These are phyloP conservation scores for Emys orbicularis DNA, from an alignment of 2,797 vertebrate genomes.

Conservation along the genomic window DNA sequence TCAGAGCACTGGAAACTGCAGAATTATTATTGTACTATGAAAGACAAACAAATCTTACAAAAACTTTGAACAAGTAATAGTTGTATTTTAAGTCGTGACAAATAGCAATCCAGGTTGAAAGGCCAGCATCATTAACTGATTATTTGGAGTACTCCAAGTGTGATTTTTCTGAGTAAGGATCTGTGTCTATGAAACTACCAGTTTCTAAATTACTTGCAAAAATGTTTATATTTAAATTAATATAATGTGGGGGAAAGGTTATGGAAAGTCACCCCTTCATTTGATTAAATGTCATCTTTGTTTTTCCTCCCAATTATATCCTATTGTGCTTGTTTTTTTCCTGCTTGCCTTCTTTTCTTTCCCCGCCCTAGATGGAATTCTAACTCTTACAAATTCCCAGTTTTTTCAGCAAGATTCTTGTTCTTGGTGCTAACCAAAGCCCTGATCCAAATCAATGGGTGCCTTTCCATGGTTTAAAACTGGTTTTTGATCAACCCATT, in stretches of 20 bases:
- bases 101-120: background rate
- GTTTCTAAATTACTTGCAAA: background rate
- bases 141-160: background rate
- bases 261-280: background rate
- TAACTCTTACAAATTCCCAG: background rate
- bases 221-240: background rate
- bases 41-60: background rate
- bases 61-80: background rate
- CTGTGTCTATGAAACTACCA: background rate
- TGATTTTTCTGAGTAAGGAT: background rate
- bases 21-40: background rate
- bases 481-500: background rate
- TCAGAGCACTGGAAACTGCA: background rate
- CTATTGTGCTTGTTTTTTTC: background rate
- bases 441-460: no score
- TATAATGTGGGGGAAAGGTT: background rate
- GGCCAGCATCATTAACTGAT: background rate
- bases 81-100: background rate
- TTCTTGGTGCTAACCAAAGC: no score
- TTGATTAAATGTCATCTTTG: rapidly evolving
- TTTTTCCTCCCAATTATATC: background rate
- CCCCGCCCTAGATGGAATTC: background rate
- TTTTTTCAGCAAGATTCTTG: no score
- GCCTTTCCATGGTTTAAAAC: background rate
- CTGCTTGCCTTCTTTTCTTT: background rate